phyloP scores from a whole-genome alignment of 2,888 invertebrate genomes.

The Brachyptera putata region DNA sequence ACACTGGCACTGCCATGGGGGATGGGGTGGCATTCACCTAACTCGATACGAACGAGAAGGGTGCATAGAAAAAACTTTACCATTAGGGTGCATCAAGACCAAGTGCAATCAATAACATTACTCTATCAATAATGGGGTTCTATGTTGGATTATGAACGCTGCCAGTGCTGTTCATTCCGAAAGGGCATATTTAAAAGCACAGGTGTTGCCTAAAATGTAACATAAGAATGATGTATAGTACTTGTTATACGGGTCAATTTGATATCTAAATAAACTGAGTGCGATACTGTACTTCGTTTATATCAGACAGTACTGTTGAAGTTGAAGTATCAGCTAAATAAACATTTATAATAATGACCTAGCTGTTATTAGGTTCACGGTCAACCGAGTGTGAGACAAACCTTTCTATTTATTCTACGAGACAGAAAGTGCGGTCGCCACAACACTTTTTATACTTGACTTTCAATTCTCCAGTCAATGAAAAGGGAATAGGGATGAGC shows the following conservation, averaged over 20 bases:
- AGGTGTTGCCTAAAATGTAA: background rate
- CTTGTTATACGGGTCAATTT: too few species aligned
- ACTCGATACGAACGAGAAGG: too few species aligned
- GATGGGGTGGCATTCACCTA: constrained; percentile 11
- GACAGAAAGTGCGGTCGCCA: background rate
- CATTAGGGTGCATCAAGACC: constrained; percentile 15
- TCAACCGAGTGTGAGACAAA: background rate
- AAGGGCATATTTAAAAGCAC: background rate
- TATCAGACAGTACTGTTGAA: too few species aligned
- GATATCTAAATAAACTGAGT: too few species aligned
- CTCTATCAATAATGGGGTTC: background rate
- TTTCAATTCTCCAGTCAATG: background rate
- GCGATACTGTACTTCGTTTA: too few species aligned
- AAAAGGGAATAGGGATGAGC: too few species aligned
- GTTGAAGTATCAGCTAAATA: too few species aligned
- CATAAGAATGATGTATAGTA: too few species aligned
- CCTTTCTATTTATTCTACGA: background rate
- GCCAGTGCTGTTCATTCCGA: background rate
- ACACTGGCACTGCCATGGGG: constrained; percentile 11
- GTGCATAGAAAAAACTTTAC: constrained; percentile 10
- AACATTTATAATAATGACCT: constrained; percentile 3
- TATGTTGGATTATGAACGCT: background rate
- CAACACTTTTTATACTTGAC: too few species aligned
- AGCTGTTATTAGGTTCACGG: background rate
- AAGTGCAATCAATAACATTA: constrained; percentile 18